Evolutionary conservation across 2,797 vertebrate species (phyloP).

Genomic region (Pangasius mekongensis): DNA sequence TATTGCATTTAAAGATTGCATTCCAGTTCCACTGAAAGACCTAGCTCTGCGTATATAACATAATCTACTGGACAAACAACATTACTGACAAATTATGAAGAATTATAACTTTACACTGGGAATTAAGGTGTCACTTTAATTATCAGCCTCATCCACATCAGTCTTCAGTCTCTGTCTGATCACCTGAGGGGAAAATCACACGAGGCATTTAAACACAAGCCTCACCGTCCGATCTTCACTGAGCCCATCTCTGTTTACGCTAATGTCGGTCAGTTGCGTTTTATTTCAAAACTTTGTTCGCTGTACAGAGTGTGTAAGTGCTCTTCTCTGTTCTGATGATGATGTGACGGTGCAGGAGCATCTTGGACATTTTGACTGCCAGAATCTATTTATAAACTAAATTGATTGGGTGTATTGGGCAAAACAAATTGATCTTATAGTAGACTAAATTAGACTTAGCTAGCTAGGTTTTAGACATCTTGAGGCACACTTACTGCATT

Average conservation of each 20-base stretch:
- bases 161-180: background rate
- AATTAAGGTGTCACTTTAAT: conserved; percentile 3
- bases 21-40: background rate
- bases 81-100: background rate
- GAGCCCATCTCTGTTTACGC: background rate
- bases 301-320: background rate
- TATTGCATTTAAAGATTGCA: background rate
- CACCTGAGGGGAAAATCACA: background rate
- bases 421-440: too few relatives aligned
- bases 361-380: background rate
- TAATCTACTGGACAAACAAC: background rate
- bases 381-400: background rate
- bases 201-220: background rate
- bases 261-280: background rate
- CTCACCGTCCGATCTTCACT: background rate
- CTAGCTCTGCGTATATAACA: background rate
- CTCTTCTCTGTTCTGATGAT: background rate
- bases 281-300: background rate
- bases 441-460: background rate
- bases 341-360: background rate
- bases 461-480: background rate
- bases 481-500: background rate
- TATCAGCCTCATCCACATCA: background rate
- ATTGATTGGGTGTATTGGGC: too few relatives aligned
- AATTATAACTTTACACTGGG: background rate